These are phyloP conservation scores for Clarias fuscus DNA, from an alignment of 2,797 vertebrate genomes.

Conservation along the genomic window DNA sequence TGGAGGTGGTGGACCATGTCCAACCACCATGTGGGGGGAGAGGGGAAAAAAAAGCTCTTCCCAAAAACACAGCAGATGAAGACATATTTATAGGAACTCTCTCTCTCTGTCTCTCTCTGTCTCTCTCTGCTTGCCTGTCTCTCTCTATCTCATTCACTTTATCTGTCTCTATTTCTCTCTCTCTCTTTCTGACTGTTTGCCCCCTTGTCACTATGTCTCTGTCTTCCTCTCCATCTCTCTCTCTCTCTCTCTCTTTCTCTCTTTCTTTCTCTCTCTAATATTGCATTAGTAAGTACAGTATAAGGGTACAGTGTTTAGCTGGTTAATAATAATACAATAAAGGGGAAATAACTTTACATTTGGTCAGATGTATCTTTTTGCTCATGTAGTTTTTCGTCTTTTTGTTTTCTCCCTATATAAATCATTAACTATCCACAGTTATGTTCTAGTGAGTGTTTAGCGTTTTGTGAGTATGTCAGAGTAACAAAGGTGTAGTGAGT, in stretches of 20 bases:
- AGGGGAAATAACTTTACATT: neutral
- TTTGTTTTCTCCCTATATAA: neutral
- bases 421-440: too few relatives aligned
- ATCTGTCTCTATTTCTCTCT: neutral
- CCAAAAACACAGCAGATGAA: conserved; percentile 45
- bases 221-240: neutral
- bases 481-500: too few relatives aligned
- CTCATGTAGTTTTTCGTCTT: neutral
- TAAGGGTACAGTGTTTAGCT: neutral
- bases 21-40: conserved; percentile 30
- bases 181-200: neutral
- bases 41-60: neutral
- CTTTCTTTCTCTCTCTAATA: neutral
- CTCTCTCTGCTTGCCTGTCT: neutral
- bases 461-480: too few relatives aligned
- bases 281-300: neutral
- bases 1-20: conserved; percentile 49
- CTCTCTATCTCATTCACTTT: neutral
- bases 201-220: neutral
- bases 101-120: neutral
- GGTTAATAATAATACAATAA: neutral
- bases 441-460: too few relatives aligned
- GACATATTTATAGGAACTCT: conserved; percentile 40
- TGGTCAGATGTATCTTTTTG: neutral
- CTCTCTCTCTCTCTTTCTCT: neutral